Conservation (phyloP, 1,140 invertebrate species). For the Hyphantria cunea region DNA sequence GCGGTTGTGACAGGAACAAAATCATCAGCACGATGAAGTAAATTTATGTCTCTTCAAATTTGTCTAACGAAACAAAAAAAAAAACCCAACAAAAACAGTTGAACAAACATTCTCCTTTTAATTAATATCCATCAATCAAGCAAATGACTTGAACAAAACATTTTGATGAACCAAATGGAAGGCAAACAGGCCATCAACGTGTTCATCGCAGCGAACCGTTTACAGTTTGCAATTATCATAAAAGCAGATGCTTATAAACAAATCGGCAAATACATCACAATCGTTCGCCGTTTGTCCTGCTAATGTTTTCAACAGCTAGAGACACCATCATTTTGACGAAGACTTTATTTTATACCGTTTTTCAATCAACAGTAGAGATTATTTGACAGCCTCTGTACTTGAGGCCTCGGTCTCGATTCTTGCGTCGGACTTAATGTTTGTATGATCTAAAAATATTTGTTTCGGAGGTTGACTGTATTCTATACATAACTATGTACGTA, state of each 20-base stretch:
- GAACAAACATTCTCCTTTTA: background rate
- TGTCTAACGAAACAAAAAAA: background rate
- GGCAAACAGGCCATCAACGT: constrained; percentile 1
- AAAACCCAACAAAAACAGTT: background rate
- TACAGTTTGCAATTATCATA: constrained; percentile 11
- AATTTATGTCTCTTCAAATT: no score
- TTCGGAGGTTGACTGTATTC: no score
- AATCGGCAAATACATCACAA: constrained; percentile 10
- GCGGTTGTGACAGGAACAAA: no score
- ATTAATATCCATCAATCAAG: background rate
- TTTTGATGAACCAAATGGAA: background rate
- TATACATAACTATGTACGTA: no score
- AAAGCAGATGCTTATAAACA: constrained; percentile 17
- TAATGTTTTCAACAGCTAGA: background rate
- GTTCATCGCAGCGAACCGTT: background rate
- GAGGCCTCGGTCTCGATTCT: no score
- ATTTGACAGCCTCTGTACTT: no score
- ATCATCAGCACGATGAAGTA: no score
- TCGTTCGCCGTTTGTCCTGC: background rate
- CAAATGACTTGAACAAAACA: background rate
- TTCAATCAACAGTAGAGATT: no score
- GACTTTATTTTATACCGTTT: no score
- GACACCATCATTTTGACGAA: no score
- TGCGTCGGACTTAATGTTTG: no score
- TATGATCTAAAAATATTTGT: no score